Conservation (phyloP, 64 coral and sea anemone species). For the Pocillopora damicornis region DNA sequence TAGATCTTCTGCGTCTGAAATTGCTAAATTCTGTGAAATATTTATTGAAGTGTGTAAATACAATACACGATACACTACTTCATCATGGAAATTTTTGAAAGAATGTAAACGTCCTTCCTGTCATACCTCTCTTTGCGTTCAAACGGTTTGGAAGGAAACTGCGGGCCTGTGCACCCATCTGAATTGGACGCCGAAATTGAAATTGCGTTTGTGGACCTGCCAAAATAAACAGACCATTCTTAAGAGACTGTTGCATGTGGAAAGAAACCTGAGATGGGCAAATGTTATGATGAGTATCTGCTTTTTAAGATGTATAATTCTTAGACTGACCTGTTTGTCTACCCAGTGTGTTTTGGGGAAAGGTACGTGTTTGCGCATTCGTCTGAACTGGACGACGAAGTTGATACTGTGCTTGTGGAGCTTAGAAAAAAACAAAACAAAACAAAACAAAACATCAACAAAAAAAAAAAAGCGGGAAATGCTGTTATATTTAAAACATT, state of each 20-base stretch:
- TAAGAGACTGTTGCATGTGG: too few species aligned
- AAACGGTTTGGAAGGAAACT: constrained; percentile 15
- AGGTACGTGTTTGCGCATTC: neutral
- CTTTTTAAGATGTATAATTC: too few species aligned
- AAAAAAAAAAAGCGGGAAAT: too few species aligned
- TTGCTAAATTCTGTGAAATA: too few species aligned
- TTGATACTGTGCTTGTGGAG: neutral
- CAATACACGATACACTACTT: too few species aligned
- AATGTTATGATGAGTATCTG: too few species aligned
- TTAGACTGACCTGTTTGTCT: too few species aligned
- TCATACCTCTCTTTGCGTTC: neutral
- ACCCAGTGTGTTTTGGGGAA: neutral
- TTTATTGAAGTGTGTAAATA: too few species aligned
- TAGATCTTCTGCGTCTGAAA: too few species aligned
- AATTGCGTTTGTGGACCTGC: neutral
- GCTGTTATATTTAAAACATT: too few species aligned
- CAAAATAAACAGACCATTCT: neutral
- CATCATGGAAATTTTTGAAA: too few species aligned
- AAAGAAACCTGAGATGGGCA: too few species aligned
- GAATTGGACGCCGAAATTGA: neutral
- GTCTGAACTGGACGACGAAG: neutral
- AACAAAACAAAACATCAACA: neutral
- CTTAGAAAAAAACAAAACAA: neutral
- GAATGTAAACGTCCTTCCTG: neutral
- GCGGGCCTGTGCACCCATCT: neutral